A percentile compares a stretch with the other conserved stretches of the same genome.
Conservation (phyloP, 2,888 invertebrate genomes). For the Lordiphosa fenestrarum region DNA sequence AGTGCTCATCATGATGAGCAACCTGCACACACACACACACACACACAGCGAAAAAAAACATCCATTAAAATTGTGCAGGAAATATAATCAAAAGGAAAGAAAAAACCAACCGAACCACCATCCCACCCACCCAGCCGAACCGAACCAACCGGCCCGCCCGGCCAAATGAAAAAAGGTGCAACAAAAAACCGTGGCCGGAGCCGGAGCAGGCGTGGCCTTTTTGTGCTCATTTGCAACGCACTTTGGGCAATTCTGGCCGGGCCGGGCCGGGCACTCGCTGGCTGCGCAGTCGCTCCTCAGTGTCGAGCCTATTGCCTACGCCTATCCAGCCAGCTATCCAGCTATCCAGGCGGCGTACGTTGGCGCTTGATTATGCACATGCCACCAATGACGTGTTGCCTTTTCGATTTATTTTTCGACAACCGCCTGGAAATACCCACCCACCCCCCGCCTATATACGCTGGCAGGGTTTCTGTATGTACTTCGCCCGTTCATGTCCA, state of each 20-base stretch:
- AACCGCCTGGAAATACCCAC: constrained; percentile 20
- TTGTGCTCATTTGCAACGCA: constrained; percentile 75
- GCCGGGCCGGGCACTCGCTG: constrained; percentile 2
- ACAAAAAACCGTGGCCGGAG: constrained; percentile 1
- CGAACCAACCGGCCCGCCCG: too few relatives aligned
- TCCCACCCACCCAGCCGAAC: constrained; percentile 2
- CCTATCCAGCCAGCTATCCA: constrained; percentile 11
- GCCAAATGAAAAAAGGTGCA: neutral
- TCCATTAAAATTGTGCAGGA: constrained; percentile 63
- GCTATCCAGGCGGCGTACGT: constrained; percentile 8
- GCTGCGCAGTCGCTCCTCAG: constrained; percentile 51
- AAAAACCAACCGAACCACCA: constrained; percentile 11
- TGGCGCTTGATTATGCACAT: constrained; percentile 69
- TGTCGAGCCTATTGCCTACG: constrained; percentile 51
- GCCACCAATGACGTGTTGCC: constrained; percentile 71
- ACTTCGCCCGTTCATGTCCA: constrained; percentile 20
- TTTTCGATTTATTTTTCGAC: constrained; percentile 65
- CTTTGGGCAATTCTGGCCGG: constrained; percentile 58
- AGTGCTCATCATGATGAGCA: constrained; percentile 20
- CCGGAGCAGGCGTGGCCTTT: constrained; percentile 77
- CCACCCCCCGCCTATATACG: constrained; percentile 23
- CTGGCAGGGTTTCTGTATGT: constrained; percentile 30
- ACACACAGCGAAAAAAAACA: constrained; percentile 38
- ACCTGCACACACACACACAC: constrained; percentile 8
- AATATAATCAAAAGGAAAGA: constrained; percentile 48